Evolutionary conservation across 1,140 invertebrate genomes (phyloP), one percentile per base, ranked within the genome.

Genomic region (Drosophila sp.): DNA sequence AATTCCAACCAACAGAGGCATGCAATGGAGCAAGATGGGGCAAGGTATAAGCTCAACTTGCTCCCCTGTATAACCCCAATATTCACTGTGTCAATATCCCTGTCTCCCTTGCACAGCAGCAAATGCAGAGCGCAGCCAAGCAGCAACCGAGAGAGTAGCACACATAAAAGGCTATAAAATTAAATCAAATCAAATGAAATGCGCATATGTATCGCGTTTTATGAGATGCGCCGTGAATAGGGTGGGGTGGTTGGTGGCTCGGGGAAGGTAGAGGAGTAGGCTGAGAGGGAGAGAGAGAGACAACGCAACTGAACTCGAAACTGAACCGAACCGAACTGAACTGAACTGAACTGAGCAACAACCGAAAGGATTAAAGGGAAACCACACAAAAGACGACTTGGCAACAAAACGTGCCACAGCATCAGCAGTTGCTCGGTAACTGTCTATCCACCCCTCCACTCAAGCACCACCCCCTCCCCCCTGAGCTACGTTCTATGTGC

Each of bases 101-200:
- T 54, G 11, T 13, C 48, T 13, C 36, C 14, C 70, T 72, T 72
- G 21, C 53, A 25, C 53, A 48, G 65, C 70, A 64, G 53, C 66
- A 53, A 46, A 7, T 71, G 58, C 77, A 57, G 59, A 67, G 77
- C 62, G 61, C 71, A 74, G 50, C 56, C 14, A 66, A 67, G 57
- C 69, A 40, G 18, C 48, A 40, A 50, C 5, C 6, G 13, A 13
- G 41, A 25, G 21, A 18, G 54, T 21, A 43, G 46, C 71, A 57
- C 50, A 80, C 73, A 84, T 75, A 78, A 86, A 81, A 50, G 59
- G 78, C 82, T 72, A 87, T 87, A 79, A 87, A 87, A 87, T 87
- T 87, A 87, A 89, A 87, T 87, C 78, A 87, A 87, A 87, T 87
- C 64, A 89, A 87, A 87, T 87, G 38, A 87, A 87, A 87, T 87